Evolutionary conservation across 2,113 vertebrate species (phyloP).

Genomic region (Aptenodytes patagonicus): DNA sequence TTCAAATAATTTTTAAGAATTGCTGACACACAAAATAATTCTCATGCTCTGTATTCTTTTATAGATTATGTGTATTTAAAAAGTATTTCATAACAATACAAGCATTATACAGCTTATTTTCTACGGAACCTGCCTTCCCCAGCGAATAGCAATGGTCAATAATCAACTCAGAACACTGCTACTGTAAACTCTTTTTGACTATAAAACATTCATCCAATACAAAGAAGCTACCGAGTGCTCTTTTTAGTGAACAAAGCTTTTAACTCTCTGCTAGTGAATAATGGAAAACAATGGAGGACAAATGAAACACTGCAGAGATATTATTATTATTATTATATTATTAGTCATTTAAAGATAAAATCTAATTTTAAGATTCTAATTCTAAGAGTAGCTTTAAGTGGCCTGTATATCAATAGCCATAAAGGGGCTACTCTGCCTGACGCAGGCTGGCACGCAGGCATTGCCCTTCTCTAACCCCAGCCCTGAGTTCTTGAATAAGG

Average conservation of each 20-base stretch:
- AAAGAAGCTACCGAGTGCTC: neutral
- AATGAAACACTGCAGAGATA: neutral
- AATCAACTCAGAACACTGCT: neutral
- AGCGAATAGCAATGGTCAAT: neutral
- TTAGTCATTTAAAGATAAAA: neutral
- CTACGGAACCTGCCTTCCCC: neutral
- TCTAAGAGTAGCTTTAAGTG: neutral
- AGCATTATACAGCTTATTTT: neutral
- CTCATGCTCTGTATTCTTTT: neutral
- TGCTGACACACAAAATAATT: neutral
- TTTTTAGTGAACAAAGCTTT: neutral
- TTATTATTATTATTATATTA: neutral
- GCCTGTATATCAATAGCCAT: neutral
- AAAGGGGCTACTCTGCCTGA: neutral
- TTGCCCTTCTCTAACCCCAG: neutral
- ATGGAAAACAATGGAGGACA: neutral
- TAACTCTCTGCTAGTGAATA: neutral
- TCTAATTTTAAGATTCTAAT: neutral
- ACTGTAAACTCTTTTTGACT: neutral
- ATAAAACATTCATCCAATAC: neutral
- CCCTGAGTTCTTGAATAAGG: neutral
- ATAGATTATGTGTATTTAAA: neutral
- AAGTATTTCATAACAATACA: neutral
- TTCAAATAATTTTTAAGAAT: neutral
- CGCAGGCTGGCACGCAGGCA: rapidly evolving